Percentiles rank a stretch among this genome's conserved stretches.
Evolutionary conservation across 2,113 vertebrate species (phyloP).

Genomic region (Lethenteron camtschaticum): DNA sequence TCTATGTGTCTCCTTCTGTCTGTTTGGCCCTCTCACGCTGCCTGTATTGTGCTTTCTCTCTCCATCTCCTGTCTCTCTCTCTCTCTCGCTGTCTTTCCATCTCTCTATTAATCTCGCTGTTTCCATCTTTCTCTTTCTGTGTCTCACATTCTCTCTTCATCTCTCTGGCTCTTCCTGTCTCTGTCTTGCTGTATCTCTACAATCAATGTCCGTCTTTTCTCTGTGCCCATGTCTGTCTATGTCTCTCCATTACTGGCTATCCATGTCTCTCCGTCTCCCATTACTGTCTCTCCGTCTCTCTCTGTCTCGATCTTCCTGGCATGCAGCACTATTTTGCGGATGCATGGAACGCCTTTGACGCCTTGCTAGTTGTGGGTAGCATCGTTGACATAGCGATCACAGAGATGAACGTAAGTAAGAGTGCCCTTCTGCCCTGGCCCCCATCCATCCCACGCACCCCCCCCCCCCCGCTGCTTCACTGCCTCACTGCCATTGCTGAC

Average conservation of each 20-base stretch:
- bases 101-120: constrained; percentile 34
- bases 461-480: no score
- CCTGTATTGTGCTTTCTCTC: constrained; percentile 21
- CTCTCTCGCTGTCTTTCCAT: constrained; percentile 18
- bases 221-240: no score
- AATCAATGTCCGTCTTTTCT: no score
- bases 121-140: constrained; percentile 31
- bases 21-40: constrained; percentile 15
- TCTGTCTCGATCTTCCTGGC: constrained; percentile 30
- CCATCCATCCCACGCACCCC: no score
- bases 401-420: constrained; percentile 98
- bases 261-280: constrained; percentile 30
- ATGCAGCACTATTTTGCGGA: constrained; percentile 34
- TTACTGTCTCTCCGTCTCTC: constrained; percentile 32
- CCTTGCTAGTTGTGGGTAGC: constrained; percentile 99
- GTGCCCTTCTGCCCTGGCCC: background rate
- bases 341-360: constrained; percentile 99
- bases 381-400: constrained; percentile 99
- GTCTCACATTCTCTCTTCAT: constrained; percentile 29
- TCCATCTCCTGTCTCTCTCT: constrained; percentile 44
- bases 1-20: constrained; percentile 21
- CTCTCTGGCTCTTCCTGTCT: constrained; percentile 21
- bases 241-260: constrained; percentile 13
- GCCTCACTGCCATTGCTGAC: no score
- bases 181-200: no score